A percentile compares a stretch with the other conserved stretches of the same genome.
phyloP scores from a whole-genome alignment of 92 coral and sea anemone species.

The Parazoanthus darwini region DNA sequence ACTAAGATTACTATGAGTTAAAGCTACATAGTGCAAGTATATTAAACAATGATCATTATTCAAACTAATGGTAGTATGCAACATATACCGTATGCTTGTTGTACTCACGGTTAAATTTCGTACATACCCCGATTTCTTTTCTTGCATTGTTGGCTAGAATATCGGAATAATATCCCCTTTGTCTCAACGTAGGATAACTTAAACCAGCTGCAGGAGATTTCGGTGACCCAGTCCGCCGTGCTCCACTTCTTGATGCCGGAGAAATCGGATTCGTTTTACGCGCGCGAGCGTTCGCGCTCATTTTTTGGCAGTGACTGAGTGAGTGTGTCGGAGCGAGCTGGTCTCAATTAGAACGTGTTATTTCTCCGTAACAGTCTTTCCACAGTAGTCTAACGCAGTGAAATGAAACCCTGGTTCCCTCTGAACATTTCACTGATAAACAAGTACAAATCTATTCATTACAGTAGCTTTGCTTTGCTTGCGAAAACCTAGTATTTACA shows the following conservation, averaged over 20 bases:
- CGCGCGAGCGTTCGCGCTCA: slow-evolving; percentile 71
- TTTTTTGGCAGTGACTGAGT: background rate
- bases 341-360: slow-evolving; percentile 7
- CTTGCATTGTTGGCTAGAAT: slow-evolving; percentile 84
- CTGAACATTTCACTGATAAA: background rate
- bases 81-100: background rate
- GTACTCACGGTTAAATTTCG: background rate
- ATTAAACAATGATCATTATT: background rate
- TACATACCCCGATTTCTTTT: slow-evolving; percentile 78
- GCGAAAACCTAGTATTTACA: slow-evolving; percentile 25
- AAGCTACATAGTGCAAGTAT: no score
- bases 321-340: background rate
- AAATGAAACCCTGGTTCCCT: background rate
- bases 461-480: background rate
- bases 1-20: no score
- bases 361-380: slow-evolving; percentile 14
- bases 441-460: background rate
- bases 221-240: slow-evolving; percentile 54
- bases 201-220: slow-evolving; percentile 76
- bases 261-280: slow-evolving; percentile 54
- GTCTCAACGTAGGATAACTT: slow-evolving; percentile 78
- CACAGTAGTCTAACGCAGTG: background rate
- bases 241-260: slow-evolving; percentile 46
- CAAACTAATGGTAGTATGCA: background rate
- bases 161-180: slow-evolving; percentile 97